Conservation (phyloP, 2,113 vertebrate species). For the Vulpes vulpes region DNA sequence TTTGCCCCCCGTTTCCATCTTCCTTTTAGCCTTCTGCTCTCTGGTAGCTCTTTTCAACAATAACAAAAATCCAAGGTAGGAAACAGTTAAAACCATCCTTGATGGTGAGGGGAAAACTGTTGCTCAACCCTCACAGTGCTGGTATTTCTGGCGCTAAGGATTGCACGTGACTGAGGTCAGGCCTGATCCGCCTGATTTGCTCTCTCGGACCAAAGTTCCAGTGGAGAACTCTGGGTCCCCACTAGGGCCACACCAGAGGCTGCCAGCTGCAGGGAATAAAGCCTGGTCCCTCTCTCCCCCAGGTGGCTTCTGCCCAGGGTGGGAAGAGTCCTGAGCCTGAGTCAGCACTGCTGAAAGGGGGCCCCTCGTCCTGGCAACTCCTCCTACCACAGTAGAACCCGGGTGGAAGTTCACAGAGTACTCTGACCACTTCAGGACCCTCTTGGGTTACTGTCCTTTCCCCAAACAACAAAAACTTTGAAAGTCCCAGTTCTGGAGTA, state of each 20-base stretch:
- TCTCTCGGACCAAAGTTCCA: conserved; percentile 28
- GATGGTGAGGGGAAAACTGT: not conserved
- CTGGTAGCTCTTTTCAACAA: conserved; percentile 25
- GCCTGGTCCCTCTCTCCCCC: not conserved
- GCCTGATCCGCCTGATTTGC: not conserved
- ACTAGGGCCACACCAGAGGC: not conserved
- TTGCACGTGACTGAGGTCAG: not conserved
- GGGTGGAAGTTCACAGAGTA: not conserved
- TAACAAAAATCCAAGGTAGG: conserved; percentile 14
- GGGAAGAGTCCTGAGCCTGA: not conserved
- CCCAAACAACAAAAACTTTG: not conserved
- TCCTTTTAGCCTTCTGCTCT: conserved; percentile 17
- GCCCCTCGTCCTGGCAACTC: not conserved
- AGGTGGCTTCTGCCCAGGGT: not conserved
- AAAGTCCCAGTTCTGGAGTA: not conserved
- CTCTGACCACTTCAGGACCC: not conserved
- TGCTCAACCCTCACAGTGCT: not conserved
- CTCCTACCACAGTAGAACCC: not conserved
- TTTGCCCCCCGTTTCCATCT: not conserved
- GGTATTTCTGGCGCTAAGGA: conserved; percentile 12
- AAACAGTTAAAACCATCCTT: conserved; percentile 53
- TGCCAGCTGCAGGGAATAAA: not conserved
- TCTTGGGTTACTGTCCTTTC: not conserved
- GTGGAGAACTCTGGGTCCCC: not conserved
- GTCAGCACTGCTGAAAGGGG: not conserved